phyloP scores from a whole-genome alignment of 2,888 invertebrate genomes.

The Micoletzkya japonica region DNA sequence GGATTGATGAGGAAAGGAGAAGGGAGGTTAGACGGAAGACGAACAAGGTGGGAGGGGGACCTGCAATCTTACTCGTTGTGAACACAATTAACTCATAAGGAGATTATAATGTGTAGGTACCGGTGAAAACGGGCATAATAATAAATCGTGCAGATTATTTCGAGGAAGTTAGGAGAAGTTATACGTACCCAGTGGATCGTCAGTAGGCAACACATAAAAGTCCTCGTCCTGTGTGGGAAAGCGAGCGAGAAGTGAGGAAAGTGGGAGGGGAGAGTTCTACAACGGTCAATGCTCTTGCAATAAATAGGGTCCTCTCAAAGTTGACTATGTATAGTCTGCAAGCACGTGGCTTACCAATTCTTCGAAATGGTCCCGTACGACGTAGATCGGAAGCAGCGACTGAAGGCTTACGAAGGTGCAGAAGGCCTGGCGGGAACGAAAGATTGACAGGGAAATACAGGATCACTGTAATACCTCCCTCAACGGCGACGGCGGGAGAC shows the following conservation, averaged over 20 bases:
- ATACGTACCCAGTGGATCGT: slow-evolving; percentile 2
- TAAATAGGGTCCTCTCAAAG: background rate
- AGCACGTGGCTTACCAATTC: background rate
- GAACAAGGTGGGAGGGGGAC: slow-evolving; percentile 18
- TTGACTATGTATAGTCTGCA: background rate
- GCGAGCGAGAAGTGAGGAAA: background rate
- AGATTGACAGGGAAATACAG: background rate
- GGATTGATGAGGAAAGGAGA: slow-evolving; percentile 1
- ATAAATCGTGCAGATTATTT: background rate
- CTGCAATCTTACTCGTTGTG: background rate
- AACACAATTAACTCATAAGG: background rate
- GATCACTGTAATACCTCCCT: background rate
- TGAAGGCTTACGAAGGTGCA: slow-evolving; percentile 16
- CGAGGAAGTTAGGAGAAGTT: background rate
- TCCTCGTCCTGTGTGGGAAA: slow-evolving; percentile 13
- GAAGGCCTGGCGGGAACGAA: slow-evolving; percentile 11
- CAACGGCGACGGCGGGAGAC: slow-evolving; percentile 2
- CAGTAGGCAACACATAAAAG: background rate
- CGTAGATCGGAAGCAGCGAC: slow-evolving; percentile 10
- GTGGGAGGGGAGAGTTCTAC: slow-evolving; percentile 16
- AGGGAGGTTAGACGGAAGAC: slow-evolving; percentile 6
- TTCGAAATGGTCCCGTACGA: slow-evolving; percentile 11
- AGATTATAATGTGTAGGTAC: background rate
- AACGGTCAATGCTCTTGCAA: background rate
- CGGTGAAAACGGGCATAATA: background rate